These are phyloP conservation scores for Psix sp. DNA, from an alignment of 1,140 invertebrate genomes.

Conservation along the genomic window DNA sequence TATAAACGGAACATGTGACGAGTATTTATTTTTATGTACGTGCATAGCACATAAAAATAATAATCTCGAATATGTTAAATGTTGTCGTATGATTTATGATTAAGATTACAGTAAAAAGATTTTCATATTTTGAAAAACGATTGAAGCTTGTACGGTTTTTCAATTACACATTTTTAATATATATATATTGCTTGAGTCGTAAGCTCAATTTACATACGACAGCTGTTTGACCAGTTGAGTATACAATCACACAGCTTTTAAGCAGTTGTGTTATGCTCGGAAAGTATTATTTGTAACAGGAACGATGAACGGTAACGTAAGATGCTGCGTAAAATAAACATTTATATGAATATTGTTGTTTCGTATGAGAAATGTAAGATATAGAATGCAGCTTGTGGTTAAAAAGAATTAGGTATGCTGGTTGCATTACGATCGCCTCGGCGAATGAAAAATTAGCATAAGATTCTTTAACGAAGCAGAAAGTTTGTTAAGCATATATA, in stretches of 20 bases:
- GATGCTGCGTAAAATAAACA: conserved; percentile 37
- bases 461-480: conserved; percentile 37
- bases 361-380: conserved; percentile 29
- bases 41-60: too few relatives aligned
- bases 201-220: conserved; percentile 54
- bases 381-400: conserved; percentile 20
- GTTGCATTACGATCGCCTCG: conserved; percentile 23
- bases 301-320: conserved; percentile 53
- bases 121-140: not conserved
- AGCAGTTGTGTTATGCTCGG: conserved; percentile 26
- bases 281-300: conserved; percentile 52
- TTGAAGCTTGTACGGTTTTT: not conserved
- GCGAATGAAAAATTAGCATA: conserved; percentile 11
- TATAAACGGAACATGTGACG: too few relatives aligned
- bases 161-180: not conserved
- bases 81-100: too few relatives aligned
- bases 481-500: conserved; percentile 23
- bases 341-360: conserved; percentile 41
- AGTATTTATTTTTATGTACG: too few relatives aligned
- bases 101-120: not conserved
- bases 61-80: too few relatives aligned
- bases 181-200: conserved; percentile 28
- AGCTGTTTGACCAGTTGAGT: conserved; percentile 42
- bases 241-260: conserved; percentile 40
- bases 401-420: conserved; percentile 26